These are phyloP conservation scores for Platysternon megacephalum DNA, from an alignment of 2,113 vertebrate genomes.

Conservation along the genomic window DNA sequence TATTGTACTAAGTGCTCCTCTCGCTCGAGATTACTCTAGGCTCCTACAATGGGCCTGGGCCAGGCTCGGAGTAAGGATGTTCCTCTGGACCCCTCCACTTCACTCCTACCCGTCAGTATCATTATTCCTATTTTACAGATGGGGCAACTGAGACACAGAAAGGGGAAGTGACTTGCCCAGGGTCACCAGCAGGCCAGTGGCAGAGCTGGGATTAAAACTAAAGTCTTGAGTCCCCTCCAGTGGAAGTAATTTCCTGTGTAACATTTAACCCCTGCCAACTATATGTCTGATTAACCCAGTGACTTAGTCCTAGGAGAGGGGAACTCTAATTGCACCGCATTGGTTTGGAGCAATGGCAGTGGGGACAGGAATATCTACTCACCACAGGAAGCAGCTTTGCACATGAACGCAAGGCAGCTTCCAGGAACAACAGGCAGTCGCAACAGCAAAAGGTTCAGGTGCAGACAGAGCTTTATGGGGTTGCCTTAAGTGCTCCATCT, in stretches of 20 bases:
- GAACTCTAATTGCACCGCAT: too few relatives aligned
- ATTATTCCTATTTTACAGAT: neutral
- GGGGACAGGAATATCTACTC: neutral
- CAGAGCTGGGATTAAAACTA: neutral
- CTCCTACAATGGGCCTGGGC: neutral
- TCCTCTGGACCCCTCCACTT: neutral
- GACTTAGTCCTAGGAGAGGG: too few relatives aligned
- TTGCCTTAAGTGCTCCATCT: neutral
- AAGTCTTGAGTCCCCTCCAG: neutral
- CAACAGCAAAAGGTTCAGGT: neutral
- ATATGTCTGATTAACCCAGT: too few relatives aligned
- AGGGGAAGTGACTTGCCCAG: neutral
- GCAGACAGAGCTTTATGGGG: neutral
- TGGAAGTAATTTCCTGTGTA: neutral
- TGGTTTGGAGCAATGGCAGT: neutral
- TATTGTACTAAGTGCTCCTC: too few relatives aligned
- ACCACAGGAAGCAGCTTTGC: neutral
- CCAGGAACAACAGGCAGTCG: too few relatives aligned
- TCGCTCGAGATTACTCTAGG: too few relatives aligned
- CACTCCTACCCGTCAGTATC: too few relatives aligned
- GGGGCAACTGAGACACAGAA: neutral
- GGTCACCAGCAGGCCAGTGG: neutral
- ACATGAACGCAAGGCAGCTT: neutral
- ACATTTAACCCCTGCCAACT: neutral
- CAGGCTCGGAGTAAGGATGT: neutral